Conservation (phyloP, 1,140 invertebrate species). For the Mizuhopecten yessoensis region DNA sequence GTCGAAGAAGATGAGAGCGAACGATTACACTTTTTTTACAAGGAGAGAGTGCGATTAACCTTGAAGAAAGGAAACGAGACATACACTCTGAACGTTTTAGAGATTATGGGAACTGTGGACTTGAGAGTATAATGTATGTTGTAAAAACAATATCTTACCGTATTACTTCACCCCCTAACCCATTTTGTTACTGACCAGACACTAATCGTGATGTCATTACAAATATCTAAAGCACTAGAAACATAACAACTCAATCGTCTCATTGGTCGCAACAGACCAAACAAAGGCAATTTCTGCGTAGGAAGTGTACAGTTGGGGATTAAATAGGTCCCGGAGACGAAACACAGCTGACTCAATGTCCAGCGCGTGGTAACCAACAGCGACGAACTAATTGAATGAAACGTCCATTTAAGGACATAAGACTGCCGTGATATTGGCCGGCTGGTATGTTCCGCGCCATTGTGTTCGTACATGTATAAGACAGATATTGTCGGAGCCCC, state of each 20-base stretch:
- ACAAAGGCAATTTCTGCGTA: not conserved
- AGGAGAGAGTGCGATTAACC: no score
- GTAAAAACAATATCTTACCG: no score
- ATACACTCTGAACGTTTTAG: no score
- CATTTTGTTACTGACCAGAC: not conserved
- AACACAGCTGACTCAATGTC: not conserved
- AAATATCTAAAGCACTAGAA: not conserved
- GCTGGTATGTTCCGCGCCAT: not conserved
- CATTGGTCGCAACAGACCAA: not conserved
- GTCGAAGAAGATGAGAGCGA: no score
- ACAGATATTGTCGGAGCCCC: not conserved
- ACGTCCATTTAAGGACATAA: not conserved
- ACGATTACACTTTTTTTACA: no score
- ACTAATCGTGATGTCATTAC: not conserved
- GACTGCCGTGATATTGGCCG: not conserved
- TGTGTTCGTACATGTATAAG: not conserved
- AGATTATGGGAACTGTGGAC: no score
- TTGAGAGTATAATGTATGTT: no score
- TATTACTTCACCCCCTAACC: no score
- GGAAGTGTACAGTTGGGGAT: not conserved
- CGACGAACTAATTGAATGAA: constrained; percentile 16
- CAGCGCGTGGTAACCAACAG: constrained; percentile 3
- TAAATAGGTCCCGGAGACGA: not conserved
- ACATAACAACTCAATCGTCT: not conserved
- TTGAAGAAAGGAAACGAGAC: no score